phyloP scores from a whole-genome alignment of 2,888 invertebrate genomes.

The Sericinus montela region DNA sequence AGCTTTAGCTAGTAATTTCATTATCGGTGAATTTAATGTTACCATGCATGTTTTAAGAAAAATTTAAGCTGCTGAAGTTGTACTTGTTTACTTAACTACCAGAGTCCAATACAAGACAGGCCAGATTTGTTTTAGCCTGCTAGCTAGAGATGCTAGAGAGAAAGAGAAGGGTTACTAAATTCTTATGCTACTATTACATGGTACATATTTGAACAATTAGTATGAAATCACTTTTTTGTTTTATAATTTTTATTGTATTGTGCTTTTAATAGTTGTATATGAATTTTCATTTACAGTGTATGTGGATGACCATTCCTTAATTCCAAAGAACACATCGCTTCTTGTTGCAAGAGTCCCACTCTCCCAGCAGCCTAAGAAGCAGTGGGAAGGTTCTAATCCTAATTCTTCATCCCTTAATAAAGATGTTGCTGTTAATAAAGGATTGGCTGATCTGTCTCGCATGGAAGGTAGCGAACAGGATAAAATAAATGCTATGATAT shows the following conservation, averaged over 20 bases:
- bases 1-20: too few species aligned
- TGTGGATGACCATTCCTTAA: constrained; percentile 92
- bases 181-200: too few species aligned
- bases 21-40: too few species aligned
- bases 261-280: not conserved
- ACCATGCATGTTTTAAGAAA: too few species aligned
- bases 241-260: not conserved
- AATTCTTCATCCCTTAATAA: constrained; percentile 58
- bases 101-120: too few species aligned
- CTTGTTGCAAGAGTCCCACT: constrained; percentile 96
- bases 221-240: not conserved
- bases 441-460: constrained; percentile 90
- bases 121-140: too few species aligned
- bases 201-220: too few species aligned
- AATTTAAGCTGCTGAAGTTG: too few species aligned
- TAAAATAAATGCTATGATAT: constrained; percentile 98
- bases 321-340: constrained; percentile 98
- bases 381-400: constrained; percentile 82
- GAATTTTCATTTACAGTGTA: constrained; percentile 85
- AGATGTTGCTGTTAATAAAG: constrained; percentile 78
- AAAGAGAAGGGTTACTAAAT: too few species aligned
- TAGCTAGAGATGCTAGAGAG: too few species aligned
- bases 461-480: constrained; percentile 98
- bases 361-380: constrained; percentile 86
- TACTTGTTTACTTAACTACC: too few species aligned